These are phyloP conservation scores for Alloscopus bannaensis DNA, from an alignment of 2,888 invertebrate species.

Conservation along the genomic window DNA sequence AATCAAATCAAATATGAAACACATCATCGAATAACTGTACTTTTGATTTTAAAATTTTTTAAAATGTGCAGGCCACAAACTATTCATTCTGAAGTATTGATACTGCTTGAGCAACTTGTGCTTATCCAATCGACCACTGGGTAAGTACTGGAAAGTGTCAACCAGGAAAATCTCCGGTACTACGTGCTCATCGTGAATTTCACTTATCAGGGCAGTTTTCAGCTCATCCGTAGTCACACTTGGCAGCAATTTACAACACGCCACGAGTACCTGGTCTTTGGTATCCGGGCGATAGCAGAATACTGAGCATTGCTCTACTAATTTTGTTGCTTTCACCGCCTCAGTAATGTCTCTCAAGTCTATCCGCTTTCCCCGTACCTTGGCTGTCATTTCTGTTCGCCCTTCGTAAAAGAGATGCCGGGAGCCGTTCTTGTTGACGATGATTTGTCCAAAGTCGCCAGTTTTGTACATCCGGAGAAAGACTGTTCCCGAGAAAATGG, in stretches of 20 bases:
- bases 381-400: constrained; percentile 57
- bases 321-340: constrained; percentile 49
- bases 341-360: constrained; percentile 59
- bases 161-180: constrained; percentile 52
- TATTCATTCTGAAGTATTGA: constrained; percentile 33
- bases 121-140: constrained; percentile 58
- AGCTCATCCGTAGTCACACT: constrained; percentile 14
- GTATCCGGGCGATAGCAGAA: constrained; percentile 58
- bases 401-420: constrained; percentile 61
- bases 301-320: constrained; percentile 45
- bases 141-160: constrained; percentile 52
- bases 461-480: constrained; percentile 45
- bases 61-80: too few species aligned
- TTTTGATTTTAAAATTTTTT: constrained; percentile 6
- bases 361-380: constrained; percentile 52
- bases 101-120: constrained; percentile 56
- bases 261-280: constrained; percentile 52
- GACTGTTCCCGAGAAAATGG: not conserved
- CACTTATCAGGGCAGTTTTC: constrained; percentile 3
- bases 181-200: constrained; percentile 10
- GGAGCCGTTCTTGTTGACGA: constrained; percentile 15
- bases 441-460: constrained; percentile 58
- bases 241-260: constrained; percentile 45
- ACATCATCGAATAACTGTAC: not conserved
- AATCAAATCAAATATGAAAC: not conserved